Percentiles rank a stretch among this genome's conserved stretches.
phyloP scores from a whole-genome alignment of 2,888 invertebrate genomes.

The Hipparchia semele region DNA sequence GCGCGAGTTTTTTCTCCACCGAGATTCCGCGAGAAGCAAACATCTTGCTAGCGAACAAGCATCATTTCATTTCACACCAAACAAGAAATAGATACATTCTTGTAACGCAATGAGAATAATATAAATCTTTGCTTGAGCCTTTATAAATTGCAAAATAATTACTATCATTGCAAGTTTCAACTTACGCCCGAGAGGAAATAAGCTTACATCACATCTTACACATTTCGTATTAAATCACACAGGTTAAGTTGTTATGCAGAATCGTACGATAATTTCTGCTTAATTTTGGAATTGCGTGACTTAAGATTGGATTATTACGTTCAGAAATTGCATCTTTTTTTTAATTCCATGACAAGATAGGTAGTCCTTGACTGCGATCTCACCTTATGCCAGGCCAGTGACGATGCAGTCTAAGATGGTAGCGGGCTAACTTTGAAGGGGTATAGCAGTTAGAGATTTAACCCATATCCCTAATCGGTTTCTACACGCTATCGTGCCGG shows the following conservation, averaged over 20 bases:
- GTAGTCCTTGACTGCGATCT: too few relatives aligned
- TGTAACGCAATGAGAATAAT: not conserved
- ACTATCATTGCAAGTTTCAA: constrained; percentile 23
- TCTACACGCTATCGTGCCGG: too few relatives aligned
- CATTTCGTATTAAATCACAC: constrained; percentile 29
- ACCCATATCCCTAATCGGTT: too few relatives aligned
- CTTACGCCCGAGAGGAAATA: constrained; percentile 26
- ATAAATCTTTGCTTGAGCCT: constrained; percentile 16
- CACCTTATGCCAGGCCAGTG: too few relatives aligned
- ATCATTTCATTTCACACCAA: not conserved
- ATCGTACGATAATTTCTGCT: constrained; percentile 13
- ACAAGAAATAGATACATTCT: not conserved
- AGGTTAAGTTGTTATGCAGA: constrained; percentile 13
- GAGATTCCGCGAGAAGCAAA: too few relatives aligned
- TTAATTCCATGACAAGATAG: too few relatives aligned
- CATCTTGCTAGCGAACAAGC: not conserved
- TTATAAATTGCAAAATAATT: constrained; percentile 31
- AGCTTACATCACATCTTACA: constrained; percentile 31
- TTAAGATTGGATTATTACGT: not conserved
- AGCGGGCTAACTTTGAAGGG: too few relatives aligned
- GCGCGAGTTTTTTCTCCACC: too few relatives aligned
- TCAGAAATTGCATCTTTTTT: not conserved
- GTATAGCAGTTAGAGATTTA: too few relatives aligned
- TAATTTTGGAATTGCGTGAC: constrained; percentile 16
- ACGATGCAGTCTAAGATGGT: too few relatives aligned